phyloP scores from a whole-genome alignment of 2,113 vertebrate genomes.

The Cercocebus atys region DNA sequence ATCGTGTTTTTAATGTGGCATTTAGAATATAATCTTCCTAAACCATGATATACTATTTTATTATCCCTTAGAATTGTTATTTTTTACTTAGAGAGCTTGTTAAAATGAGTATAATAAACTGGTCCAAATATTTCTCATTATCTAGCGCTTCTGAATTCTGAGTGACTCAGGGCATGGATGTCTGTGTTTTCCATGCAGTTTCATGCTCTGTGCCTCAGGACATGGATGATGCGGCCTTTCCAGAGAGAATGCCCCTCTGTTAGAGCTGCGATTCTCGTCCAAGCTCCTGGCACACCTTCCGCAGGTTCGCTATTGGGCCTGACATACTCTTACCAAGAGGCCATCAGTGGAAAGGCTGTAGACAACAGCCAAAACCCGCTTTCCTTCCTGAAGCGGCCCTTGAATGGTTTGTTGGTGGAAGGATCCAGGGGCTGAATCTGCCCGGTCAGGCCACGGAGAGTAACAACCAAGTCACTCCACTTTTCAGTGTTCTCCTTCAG shows the following conservation, averaged over 20 bases:
- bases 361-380: not conserved
- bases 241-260: not conserved
- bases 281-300: not conserved
- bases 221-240: not conserved
- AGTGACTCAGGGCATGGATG: rapidly evolving
- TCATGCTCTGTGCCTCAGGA: too few relatives aligned
- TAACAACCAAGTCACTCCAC: not conserved
- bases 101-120: not conserved
- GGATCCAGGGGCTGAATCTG: not conserved
- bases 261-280: not conserved
- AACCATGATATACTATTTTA: not conserved
- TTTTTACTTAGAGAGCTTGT: not conserved
- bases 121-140: not conserved
- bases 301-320: not conserved
- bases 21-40: not conserved
- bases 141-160: not conserved
- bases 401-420: not conserved
- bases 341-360: not conserved
- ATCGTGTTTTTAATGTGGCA: not conserved
- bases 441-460: not conserved
- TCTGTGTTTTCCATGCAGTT: not conserved
- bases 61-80: not conserved
- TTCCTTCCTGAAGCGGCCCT: too few relatives aligned
- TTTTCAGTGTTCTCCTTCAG: not conserved
- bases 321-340: not conserved